Percentiles rank a stretch among this genome's conserved stretches.
Evolutionary conservation across 1,140 invertebrate genomes (phyloP).

Genomic region (Orius insidiosus): DNA sequence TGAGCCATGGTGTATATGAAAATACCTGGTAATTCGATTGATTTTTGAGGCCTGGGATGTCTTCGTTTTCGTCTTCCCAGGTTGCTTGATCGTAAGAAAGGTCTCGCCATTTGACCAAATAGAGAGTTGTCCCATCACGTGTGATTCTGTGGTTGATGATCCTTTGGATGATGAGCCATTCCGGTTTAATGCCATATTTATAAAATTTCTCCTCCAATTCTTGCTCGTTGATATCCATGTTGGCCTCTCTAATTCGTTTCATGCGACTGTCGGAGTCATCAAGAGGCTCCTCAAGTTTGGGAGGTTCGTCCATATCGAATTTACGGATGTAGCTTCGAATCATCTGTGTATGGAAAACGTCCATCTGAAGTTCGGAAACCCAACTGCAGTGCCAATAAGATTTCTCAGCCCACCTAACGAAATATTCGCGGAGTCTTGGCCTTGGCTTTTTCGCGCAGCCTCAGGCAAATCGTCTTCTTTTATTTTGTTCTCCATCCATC

Average conservation of each 20-base stretch:
- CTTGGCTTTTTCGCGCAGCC: slow-evolving; percentile 34
- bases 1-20: too few species aligned
- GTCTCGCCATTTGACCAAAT: slow-evolving; percentile 97
- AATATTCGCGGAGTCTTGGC: slow-evolving; percentile 71
- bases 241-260: slow-evolving; percentile 43
- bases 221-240: slow-evolving; percentile 36
- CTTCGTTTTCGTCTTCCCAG: slow-evolving; percentile 87
- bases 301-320: slow-evolving; percentile 96
- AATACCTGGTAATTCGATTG: slow-evolving; percentile 82
- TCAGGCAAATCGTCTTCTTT: slow-evolving; percentile 31
- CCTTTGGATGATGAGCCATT: slow-evolving; percentile 91
- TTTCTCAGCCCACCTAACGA: slow-evolving; percentile 92
- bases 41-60: slow-evolving; percentile 71
- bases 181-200: slow-evolving; percentile 89
- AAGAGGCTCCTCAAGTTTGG: slow-evolving; percentile 82
- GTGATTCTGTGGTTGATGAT: slow-evolving; percentile 79
- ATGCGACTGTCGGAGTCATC: slow-evolving; percentile 56
- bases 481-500: slow-evolving; percentile 49
- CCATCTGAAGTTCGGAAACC: slow-evolving; percentile 85
- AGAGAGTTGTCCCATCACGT: slow-evolving; percentile 71
- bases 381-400: slow-evolving; percentile 98
- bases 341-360: slow-evolving; percentile 92
- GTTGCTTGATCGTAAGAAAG: slow-evolving; percentile 94
- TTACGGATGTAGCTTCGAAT: slow-evolving; percentile 88
- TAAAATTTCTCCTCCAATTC: slow-evolving; percentile 73